These are phyloP conservation scores for Sinohyriopsis cumingii DNA, from an alignment of 2,888 invertebrate genomes.

Conservation along the genomic window DNA sequence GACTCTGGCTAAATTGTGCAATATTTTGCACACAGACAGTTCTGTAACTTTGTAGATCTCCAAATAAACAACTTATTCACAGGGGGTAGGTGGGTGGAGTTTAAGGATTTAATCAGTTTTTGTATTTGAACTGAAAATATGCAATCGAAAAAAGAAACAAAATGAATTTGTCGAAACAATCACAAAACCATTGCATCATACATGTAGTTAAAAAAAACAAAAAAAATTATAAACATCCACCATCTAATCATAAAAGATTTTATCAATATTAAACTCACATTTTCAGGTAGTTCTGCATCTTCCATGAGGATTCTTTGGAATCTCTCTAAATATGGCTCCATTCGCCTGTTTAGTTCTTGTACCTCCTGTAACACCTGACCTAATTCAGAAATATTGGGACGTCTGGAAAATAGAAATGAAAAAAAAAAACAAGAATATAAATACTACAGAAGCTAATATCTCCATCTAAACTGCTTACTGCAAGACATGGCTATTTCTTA, in stretches of 20 bases:
- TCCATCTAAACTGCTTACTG: too few species aligned
- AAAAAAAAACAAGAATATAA: too few species aligned
- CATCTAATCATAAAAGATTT: too few species aligned
- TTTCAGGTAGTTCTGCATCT: conserved; percentile 37
- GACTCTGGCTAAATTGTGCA: too few species aligned
- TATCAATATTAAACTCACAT: conserved; percentile 42
- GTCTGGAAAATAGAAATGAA: conserved; percentile 34
- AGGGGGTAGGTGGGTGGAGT: too few species aligned
- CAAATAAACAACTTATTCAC: too few species aligned
- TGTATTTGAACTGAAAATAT: background rate
- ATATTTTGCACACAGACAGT: too few species aligned
- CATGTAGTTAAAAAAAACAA: background rate
- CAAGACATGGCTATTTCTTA: too few species aligned
- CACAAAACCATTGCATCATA: background rate
- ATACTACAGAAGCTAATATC: too few species aligned
- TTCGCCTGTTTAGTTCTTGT: conserved; percentile 75
- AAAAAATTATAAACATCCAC: too few species aligned
- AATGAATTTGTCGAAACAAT: background rate
- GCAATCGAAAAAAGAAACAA: background rate
- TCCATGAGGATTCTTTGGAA: conserved; percentile 77
- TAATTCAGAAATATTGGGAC: conserved; percentile 75
- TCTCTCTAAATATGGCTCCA: conserved; percentile 80
- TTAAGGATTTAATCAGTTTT: background rate
- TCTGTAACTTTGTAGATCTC: too few species aligned
- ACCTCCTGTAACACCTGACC: conserved; percentile 76